Conservation (phyloP, 1,140 invertebrate species). For the Grapholita molesta region DNA sequence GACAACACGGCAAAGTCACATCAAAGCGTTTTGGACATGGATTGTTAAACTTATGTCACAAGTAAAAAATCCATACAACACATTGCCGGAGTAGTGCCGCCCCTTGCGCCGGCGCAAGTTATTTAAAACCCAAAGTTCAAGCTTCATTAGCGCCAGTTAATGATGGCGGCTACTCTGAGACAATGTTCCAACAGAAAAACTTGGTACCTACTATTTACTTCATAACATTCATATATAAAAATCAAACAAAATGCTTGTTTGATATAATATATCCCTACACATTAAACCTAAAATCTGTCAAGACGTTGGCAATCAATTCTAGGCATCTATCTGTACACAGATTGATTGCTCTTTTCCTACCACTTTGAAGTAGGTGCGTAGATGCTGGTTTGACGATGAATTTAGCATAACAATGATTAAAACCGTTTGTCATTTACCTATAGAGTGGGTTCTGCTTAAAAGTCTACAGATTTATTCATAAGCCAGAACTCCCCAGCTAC, state of each 20-base stretch:
- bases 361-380: not conserved
- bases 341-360: too few relatives aligned
- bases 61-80: conserved; percentile 63
- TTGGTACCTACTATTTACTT: conserved; percentile 40
- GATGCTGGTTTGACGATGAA: not conserved
- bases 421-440: not conserved
- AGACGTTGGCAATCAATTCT: not conserved
- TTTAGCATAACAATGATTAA: conserved; percentile 4
- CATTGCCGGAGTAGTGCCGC: conserved; percentile 40
- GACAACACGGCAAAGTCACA: conserved; percentile 55
- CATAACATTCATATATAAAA: not conserved
- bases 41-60: conserved; percentile 59
- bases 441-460: not conserved
- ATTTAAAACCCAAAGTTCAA: conserved; percentile 74
- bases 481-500: conserved; percentile 5
- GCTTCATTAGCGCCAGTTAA: conserved; percentile 78
- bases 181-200: conserved; percentile 44
- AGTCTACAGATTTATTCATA: conserved; percentile 16
- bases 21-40: conserved; percentile 52
- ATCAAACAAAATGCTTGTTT: conserved; percentile 10
- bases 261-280: not conserved
- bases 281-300: not conserved
- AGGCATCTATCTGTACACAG: not conserved
- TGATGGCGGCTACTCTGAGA: conserved; percentile 68
- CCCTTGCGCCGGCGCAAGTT: conserved; percentile 58